These are phyloP conservation scores for Electrona antarctica DNA, from an alignment of 2,113 vertebrate species.

Conservation along the genomic window DNA sequence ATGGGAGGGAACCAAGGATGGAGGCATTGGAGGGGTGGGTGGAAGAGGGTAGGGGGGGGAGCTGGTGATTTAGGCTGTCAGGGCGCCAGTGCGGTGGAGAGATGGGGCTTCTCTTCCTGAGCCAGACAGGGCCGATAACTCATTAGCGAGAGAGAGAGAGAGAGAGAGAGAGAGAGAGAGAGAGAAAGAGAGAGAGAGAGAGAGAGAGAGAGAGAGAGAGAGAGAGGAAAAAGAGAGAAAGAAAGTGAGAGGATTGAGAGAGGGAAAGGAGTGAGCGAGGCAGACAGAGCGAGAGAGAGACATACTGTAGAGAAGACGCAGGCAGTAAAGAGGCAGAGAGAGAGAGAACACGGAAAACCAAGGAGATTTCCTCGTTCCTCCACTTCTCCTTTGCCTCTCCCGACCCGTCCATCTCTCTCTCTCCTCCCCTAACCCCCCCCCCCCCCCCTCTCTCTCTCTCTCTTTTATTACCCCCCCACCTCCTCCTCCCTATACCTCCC, in stretches of 20 bases:
- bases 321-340: conserved; percentile 6
- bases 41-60: conserved; percentile 1
- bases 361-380: conserved; percentile 38
- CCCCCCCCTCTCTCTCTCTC: conserved; percentile 52
- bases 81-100: conserved; percentile 65
- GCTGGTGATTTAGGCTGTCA: conserved; percentile 66
- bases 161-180: conserved; percentile 12
- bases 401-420: conserved; percentile 26
- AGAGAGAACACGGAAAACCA: conserved; percentile 32
- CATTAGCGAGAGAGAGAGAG: conserved; percentile 58
- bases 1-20: background rate
- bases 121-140: conserved; percentile 74
- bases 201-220: background rate
- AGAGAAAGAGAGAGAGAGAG: conserved; percentile 47
- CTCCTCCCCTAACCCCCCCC: conserved; percentile 15
- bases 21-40: conserved; percentile 1
- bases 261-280: conserved; percentile 1
- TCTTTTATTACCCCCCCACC: conserved; percentile 28
- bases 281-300: conserved; percentile 9
- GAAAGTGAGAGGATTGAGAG: background rate
- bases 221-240: background rate
- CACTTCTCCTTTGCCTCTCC: conserved; percentile 26
- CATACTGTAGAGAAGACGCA: background rate
- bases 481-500: background rate
- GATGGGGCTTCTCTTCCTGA: conserved; percentile 72